Conservation (phyloP, 1,140 invertebrate genomes). For the Ceratoteleas bidentatus region DNA sequence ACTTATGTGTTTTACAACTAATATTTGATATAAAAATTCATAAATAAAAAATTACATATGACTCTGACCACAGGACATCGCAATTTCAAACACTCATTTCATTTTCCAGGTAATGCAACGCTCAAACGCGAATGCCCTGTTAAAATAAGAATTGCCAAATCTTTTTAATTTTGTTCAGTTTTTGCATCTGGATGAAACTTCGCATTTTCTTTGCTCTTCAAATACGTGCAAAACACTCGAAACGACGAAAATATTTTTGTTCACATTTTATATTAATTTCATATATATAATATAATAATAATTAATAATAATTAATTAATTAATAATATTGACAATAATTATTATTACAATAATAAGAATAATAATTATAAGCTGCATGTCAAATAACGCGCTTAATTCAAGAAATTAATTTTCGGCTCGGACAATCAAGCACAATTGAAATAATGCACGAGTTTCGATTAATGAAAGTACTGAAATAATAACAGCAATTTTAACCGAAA, state of each 20-base stretch:
- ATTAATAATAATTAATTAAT: conserved; percentile 65
- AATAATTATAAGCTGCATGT: conserved; percentile 59
- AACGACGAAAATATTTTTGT: conserved; percentile 52
- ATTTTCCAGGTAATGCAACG: too few species aligned
- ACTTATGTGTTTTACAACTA: conserved; percentile 6
- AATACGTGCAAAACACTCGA: conserved; percentile 41
- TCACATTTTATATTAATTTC: conserved; percentile 71
- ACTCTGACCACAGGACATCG: too few species aligned
- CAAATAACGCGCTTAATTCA: conserved; percentile 27
- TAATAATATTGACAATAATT: conserved; percentile 46
- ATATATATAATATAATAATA: conserved; percentile 56
- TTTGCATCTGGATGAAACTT: neutral
- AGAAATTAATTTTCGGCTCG: conserved; percentile 16
- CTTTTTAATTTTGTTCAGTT: too few species aligned
- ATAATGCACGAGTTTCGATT: too few species aligned
- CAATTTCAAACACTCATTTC: too few species aligned
- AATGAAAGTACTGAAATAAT: too few species aligned
- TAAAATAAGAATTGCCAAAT: too few species aligned
- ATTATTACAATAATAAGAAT: conserved; percentile 53
- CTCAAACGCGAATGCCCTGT: too few species aligned
- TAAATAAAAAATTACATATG: too few species aligned
- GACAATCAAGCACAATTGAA: too few species aligned
- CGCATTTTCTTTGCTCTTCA: conserved; percentile 6
- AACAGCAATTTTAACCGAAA: too few species aligned
- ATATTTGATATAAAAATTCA: neutral